phyloP scores from a whole-genome alignment of 2,113 vertebrate genomes.

The Corvus hawaiiensis region DNA sequence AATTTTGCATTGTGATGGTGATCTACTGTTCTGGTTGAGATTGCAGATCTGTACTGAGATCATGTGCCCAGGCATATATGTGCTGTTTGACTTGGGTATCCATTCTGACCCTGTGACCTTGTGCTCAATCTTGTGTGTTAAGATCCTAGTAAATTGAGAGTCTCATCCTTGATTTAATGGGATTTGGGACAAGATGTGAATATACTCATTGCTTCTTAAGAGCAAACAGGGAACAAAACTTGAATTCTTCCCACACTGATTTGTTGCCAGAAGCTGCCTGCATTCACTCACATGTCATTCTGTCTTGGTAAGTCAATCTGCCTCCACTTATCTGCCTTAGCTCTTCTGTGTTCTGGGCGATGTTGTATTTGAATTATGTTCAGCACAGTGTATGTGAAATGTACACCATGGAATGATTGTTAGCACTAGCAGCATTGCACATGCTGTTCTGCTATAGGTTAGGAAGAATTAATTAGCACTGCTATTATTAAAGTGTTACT shows the following conservation, averaged over 20 bases:
- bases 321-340: not conserved
- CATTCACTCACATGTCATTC: not conserved
- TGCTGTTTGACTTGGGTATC: not conserved
- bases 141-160: not conserved
- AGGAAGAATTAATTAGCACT: constrained; percentile 34
- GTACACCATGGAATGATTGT: not conserved
- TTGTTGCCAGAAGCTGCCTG: not conserved
- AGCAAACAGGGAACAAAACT: not conserved
- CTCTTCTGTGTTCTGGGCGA: not conserved
- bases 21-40: not conserved
- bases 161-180: not conserved
- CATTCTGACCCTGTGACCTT: not conserved
- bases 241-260: not conserved
- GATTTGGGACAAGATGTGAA: not conserved
- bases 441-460: not conserved
- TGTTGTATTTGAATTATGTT: not conserved
- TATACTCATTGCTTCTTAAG: not conserved
- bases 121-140: not conserved
- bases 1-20: not conserved
- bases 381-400: not conserved
- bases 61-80: not conserved
- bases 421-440: not conserved
- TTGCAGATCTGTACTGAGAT: not conserved
- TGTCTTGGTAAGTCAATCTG: not conserved
- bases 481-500: not conserved